phyloP scores from a whole-genome alignment of 2,797 vertebrate species.

The Eulemur coronatus region DNA sequence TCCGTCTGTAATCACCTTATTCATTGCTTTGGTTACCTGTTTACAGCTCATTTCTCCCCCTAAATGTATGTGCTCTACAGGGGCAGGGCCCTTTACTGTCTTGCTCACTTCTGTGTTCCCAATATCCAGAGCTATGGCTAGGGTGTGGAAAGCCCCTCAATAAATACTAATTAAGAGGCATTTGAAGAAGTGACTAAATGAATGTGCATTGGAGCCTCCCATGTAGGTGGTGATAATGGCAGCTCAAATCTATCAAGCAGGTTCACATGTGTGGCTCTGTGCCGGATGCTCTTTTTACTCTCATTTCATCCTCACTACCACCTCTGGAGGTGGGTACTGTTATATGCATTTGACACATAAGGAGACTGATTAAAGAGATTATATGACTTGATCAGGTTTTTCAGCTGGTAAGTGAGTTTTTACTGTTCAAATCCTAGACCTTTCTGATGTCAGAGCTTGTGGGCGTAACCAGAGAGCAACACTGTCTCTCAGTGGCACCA shows the following conservation, averaged over 20 bases:
- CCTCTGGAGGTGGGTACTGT: not conserved
- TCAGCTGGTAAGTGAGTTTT: not conserved
- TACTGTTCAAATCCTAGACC: not conserved
- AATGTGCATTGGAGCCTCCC: not conserved
- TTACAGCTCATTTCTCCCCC: not conserved
- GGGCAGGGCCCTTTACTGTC: not conserved
- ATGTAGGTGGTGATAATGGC: not conserved
- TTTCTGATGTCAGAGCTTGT: not conserved
- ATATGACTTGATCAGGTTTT: not conserved
- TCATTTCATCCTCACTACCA: not conserved
- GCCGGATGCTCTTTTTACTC: not conserved
- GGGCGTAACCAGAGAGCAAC: not conserved
- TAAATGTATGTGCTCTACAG: not conserved
- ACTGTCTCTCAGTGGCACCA: not conserved
- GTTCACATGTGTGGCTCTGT: not conserved
- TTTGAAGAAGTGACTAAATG: not conserved
- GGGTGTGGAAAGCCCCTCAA: not conserved
- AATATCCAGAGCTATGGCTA: not conserved
- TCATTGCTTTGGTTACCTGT: not conserved
- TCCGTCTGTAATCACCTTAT: not conserved
- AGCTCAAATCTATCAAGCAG: not conserved
- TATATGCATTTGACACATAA: not conserved
- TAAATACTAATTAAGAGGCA: not conserved
- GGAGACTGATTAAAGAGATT: not conserved
- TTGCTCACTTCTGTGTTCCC: not conserved